Conservation (phyloP, 1,140 invertebrate genomes). For the Drosophila kanapiae region DNA sequence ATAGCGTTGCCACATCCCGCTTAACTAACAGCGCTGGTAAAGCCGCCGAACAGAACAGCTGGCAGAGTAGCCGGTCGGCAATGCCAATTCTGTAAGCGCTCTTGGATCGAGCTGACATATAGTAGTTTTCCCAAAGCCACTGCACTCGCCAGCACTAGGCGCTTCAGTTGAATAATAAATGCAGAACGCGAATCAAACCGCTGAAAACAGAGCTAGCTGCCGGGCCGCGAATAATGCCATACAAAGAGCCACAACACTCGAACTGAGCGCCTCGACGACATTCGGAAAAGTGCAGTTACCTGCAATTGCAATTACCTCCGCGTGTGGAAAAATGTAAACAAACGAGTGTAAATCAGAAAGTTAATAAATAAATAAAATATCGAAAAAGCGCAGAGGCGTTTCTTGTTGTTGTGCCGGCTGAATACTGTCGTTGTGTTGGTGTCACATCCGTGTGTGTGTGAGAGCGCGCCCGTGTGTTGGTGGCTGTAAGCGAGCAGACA, state of each 20-base stretch:
- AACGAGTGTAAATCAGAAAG: conserved; percentile 16
- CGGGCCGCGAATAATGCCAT: neutral
- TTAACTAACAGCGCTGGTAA: no score
- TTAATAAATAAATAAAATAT: conserved; percentile 21
- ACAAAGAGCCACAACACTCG: conserved; percentile 2
- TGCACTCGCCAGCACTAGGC: conserved; percentile 15
- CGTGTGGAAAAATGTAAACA: conserved; percentile 42
- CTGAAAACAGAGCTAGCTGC: neutral
- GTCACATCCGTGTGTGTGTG: conserved; percentile 16
- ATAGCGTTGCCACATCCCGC: no score
- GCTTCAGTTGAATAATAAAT: conserved; percentile 24
- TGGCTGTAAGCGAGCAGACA: conserved; percentile 63
- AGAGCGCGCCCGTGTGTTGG: conserved; percentile 22
- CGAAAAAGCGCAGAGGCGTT: conserved; percentile 33
- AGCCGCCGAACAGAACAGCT: neutral
- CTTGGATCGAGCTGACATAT: neutral
- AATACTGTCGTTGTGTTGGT: conserved; percentile 37
- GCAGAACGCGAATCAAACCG: conserved; percentile 2
- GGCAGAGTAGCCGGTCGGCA: neutral
- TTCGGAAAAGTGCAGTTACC: conserved; percentile 6
- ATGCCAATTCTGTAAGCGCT: neutral
- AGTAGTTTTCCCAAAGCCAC: neutral
- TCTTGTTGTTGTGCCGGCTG: conserved; percentile 62
- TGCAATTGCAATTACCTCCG: conserved; percentile 18
- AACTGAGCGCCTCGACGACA: conserved; percentile 13